Conservation (phyloP, 2,113 vertebrate species). For the Entosphenus tridentatus region DNA sequence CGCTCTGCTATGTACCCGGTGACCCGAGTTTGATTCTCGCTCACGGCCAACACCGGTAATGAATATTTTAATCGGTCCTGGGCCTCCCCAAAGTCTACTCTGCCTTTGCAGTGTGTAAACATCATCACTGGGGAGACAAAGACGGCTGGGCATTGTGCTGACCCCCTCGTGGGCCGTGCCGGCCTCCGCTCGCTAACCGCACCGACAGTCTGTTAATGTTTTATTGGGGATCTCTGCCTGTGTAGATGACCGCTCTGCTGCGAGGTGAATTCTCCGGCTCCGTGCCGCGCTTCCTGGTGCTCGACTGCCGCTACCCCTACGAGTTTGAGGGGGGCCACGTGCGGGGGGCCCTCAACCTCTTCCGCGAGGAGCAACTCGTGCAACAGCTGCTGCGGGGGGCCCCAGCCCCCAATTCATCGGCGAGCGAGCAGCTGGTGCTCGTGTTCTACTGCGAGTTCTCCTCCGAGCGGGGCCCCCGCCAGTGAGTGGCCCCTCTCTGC, state of each 20-base stretch:
- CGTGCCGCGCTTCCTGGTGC: slow-evolving; percentile 19
- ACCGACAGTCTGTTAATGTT: background rate
- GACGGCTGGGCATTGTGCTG: too few species aligned
- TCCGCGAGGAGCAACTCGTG: slow-evolving; percentile 18
- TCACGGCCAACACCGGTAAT: too few species aligned
- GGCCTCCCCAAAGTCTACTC: too few species aligned
- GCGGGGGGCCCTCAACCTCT: slow-evolving; percentile 23
- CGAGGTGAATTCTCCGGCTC: slow-evolving; percentile 16
- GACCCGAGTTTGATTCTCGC: too few species aligned
- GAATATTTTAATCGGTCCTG: too few species aligned
- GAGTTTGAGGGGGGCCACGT: slow-evolving; percentile 26
- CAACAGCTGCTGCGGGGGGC: slow-evolving; percentile 19
- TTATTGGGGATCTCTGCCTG: background rate
- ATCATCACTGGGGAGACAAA: too few species aligned
- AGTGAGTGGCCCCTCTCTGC: slow-evolving; percentile 15
- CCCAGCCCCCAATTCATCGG: slow-evolving; percentile 13
- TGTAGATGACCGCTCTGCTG: slow-evolving; percentile 21
- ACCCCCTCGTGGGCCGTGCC: too few species aligned
- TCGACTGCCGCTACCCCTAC: slow-evolving; percentile 25
- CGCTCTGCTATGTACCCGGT: too few species aligned
- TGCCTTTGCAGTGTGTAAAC: too few species aligned
- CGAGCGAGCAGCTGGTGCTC: slow-evolving; percentile 10
- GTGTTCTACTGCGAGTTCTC: slow-evolving; percentile 33
- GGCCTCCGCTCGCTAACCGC: slow-evolving; percentile 9
- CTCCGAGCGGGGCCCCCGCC: slow-evolving; percentile 23